Percentiles rank a stretch among this genome's conserved stretches.
These are phyloP conservation scores for Plebejus anna DNA, from an alignment of 2,888 invertebrate species.

Conservation along the genomic window DNA sequence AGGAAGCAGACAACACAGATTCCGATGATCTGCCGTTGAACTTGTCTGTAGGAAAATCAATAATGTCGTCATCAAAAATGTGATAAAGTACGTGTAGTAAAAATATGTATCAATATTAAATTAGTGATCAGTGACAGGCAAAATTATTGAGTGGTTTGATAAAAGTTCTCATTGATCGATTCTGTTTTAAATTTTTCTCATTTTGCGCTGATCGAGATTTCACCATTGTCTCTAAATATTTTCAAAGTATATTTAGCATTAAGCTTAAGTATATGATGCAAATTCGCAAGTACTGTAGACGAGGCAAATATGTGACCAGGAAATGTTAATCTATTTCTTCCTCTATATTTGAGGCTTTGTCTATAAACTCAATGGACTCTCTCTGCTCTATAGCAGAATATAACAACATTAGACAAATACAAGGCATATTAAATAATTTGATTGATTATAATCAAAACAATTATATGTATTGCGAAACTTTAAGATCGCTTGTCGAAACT, in stretches of 20 bases:
- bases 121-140: not conserved
- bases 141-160: not conserved
- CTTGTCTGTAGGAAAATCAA: constrained; percentile 18
- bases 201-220: not conserved
- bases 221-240: not conserved
- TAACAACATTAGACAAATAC: too few species aligned
- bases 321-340: not conserved
- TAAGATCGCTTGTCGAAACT: too few species aligned
- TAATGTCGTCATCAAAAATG: constrained; percentile 22
- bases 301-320: not conserved
- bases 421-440: too few species aligned
- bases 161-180: not conserved
- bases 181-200: not conserved
- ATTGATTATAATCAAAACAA: too few species aligned
- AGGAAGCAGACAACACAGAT: constrained; percentile 7
- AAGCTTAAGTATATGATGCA: not conserved
- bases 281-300: not conserved
- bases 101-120: not conserved
- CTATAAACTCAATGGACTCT: not conserved
- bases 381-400: too few species aligned
- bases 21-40: constrained; percentile 27
- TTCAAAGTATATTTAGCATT: constrained; percentile 5
- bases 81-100: not conserved
- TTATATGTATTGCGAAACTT: too few species aligned
- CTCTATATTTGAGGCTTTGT: not conserved